These are phyloP conservation scores for Actinia equina DNA, from an alignment of 64 coral and sea anemone species.

Conservation along the genomic window DNA sequence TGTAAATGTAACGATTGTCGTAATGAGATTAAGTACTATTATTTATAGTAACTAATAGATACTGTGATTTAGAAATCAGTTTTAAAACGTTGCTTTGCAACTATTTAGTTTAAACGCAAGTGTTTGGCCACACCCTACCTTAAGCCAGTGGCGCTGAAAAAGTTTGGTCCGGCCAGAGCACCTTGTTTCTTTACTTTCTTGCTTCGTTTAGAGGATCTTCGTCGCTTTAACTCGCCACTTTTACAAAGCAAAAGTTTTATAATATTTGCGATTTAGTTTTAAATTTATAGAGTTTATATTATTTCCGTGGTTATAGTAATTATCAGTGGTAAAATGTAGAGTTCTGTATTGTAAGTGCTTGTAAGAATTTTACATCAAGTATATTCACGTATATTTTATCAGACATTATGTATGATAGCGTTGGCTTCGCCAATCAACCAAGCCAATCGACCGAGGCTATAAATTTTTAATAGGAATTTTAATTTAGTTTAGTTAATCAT, in stretches of 20 bases:
- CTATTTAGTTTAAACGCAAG: neutral
- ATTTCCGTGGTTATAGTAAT: too few relatives aligned
- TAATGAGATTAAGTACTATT: too few relatives aligned
- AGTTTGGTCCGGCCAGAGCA: neutral
- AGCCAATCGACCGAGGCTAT: too few relatives aligned
- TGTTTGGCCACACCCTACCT: neutral
- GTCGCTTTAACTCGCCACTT: neutral
- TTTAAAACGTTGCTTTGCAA: neutral
- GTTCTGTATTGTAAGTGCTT: too few relatives aligned
- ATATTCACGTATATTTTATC: too few relatives aligned
- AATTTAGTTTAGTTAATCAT: too few relatives aligned
- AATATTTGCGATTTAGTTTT: neutral
- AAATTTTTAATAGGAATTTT: too few relatives aligned
- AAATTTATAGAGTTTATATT: neutral
- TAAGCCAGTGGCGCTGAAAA: neutral
- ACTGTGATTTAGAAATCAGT: neutral
- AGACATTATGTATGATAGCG: too few relatives aligned
- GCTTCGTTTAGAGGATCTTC: conserved; percentile 15
- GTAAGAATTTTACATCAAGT: too few relatives aligned
- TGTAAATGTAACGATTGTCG: too few relatives aligned
- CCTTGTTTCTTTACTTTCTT: conserved; percentile 13
- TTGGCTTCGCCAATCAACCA: too few relatives aligned
- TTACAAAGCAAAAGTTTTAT: conserved; percentile 1
- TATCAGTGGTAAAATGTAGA: too few relatives aligned
- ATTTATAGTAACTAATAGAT: neutral